Evolutionary conservation across 1,140 invertebrate genomes (phyloP).

Genomic region (Harpegnathos saltator): DNA sequence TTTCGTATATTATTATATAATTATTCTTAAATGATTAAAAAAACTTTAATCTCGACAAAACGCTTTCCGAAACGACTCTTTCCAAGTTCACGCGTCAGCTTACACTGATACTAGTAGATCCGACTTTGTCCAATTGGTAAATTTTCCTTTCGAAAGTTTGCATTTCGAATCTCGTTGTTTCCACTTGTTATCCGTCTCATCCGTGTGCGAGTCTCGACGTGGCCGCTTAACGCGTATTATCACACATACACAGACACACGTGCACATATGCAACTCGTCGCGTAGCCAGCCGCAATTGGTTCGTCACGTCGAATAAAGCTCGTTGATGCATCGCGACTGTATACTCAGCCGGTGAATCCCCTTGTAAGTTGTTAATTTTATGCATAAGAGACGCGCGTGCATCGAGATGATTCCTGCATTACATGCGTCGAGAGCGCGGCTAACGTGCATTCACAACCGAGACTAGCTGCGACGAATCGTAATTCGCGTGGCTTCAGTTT

Average conservation of each 20-base stretch:
- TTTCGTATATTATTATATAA: neutral
- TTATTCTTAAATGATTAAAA: constrained; percentile 5
- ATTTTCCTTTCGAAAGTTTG: constrained; percentile 4
- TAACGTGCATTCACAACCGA: neutral
- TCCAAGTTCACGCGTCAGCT: neutral
- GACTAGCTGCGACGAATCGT: neutral
- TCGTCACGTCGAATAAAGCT: constrained; percentile 43
- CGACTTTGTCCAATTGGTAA: neutral
- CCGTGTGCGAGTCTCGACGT: constrained; percentile 19
- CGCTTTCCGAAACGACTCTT: too few species aligned
- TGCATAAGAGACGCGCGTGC: constrained; percentile 51
- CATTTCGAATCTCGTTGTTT: constrained; percentile 16
- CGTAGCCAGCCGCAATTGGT: constrained; percentile 36
- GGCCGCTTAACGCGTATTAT: constrained; percentile 46
- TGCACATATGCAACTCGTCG: neutral
- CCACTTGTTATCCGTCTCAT: constrained; percentile 29
- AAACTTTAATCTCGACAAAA: neutral
- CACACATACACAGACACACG: neutral
- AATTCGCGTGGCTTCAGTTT: neutral
- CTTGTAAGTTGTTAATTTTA: constrained; percentile 62
- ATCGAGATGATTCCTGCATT: constrained; percentile 50
- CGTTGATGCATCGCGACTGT: constrained; percentile 42
- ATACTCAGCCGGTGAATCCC: constrained; percentile 54
- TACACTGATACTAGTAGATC: neutral
- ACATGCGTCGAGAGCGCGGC: constrained; percentile 21